Evolutionary conservation across 2,797 vertebrate genomes (phyloP), one percentile per base, ranked within the genome.

Genomic region (Sitta carolinensis): DNA sequence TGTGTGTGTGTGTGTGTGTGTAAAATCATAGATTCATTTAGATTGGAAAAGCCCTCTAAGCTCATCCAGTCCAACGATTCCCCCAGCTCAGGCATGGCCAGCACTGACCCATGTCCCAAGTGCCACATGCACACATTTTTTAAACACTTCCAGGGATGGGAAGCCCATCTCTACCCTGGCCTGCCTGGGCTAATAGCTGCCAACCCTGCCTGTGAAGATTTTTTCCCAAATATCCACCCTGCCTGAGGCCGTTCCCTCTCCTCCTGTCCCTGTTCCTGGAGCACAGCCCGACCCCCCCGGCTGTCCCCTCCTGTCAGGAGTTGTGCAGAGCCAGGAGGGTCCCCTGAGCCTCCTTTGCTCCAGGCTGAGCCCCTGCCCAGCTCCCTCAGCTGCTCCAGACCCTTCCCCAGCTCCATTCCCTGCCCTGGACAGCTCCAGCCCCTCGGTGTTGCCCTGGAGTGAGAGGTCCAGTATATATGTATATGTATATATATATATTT

Each of bases 61-160:
- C 26, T 19, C 40, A 26, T 22, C 3, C 5, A 47, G 25, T 59
- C 47, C 40, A 47, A 32, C 7, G 10, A 6, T 19, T 52, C 10
- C 30, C 14, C 54, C 69, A 32, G 30, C 47, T 54, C 34, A 1
- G 47, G 30, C 69, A 54, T 67, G 26, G 69, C 48, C 34, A 57
- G 1, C 36, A 13, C 36, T 78, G 4, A 9, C 11, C 34, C 30
- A 1, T 0, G 1, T 34, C 25, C 47, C 21, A 32, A 0, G 18
- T 3, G 32, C 42, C 42, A 81, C 48, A 43, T 55, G 18, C 17
- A 29, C 6, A 15, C 1, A 1, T 7, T 20, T 64, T 52, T 48
- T 42, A 3, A 61, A 61, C 5, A 6, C 18, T 47, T 48, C 30
- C 18, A 75, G 48, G 29, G 15, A 32, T 26, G 25, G 12, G 7